A percentile compares a stretch with the other conserved stretches of the same genome.
phyloP scores from a whole-genome alignment of 30 jellyfish, hydroid and myxozoan species.

The Aurelia sp. region DNA sequence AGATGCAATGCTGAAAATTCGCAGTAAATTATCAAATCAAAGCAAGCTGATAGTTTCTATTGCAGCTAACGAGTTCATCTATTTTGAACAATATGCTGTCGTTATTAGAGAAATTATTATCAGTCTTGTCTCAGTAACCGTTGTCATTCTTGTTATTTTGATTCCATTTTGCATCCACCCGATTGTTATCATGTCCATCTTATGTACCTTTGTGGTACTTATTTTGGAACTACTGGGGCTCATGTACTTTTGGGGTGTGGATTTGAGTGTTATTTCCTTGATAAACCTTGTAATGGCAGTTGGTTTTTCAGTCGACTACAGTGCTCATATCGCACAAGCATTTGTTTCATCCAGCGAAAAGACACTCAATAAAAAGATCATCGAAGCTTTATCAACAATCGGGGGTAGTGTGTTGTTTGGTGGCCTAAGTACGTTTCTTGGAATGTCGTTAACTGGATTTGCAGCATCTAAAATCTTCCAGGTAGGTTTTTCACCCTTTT shows the following conservation, averaged over 20 bases:
- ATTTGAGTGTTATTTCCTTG: conserved; percentile 88
- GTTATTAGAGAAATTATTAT: conserved; percentile 72
- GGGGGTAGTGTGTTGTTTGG: conserved; percentile 98
- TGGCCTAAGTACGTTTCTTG: conserved; percentile 80
- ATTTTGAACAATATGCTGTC: conserved; percentile 86
- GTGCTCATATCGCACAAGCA: conserved; percentile 98
- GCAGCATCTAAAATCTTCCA: conserved; percentile 69
- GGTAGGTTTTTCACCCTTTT: conserved; percentile 16
- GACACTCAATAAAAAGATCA: conserved; percentile 69
- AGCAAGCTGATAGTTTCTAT: conserved; percentile 3
- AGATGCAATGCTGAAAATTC: conserved; percentile 81
- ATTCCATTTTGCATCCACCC: conserved; percentile 95
- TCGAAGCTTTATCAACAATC: conserved; percentile 81
- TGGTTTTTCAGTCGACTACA: conserved; percentile 97
- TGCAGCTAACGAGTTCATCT: conserved; percentile 74
- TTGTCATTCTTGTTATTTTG: conserved; percentile 69
- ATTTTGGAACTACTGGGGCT: conserved; percentile 84
- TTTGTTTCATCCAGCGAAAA: conserved; percentile 65
- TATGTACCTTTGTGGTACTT: conserved; percentile 62
- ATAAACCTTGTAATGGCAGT: conserved; percentile 92
- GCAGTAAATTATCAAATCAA: conserved; percentile 47
- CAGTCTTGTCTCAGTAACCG: conserved; percentile 64
- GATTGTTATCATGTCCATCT: conserved; percentile 55
- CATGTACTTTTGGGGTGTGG: conserved; percentile 91
- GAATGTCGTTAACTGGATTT: conserved; percentile 68